phyloP scores from a whole-genome alignment of 2,113 vertebrate genomes.

The Gracilinanus agilis region DNA sequence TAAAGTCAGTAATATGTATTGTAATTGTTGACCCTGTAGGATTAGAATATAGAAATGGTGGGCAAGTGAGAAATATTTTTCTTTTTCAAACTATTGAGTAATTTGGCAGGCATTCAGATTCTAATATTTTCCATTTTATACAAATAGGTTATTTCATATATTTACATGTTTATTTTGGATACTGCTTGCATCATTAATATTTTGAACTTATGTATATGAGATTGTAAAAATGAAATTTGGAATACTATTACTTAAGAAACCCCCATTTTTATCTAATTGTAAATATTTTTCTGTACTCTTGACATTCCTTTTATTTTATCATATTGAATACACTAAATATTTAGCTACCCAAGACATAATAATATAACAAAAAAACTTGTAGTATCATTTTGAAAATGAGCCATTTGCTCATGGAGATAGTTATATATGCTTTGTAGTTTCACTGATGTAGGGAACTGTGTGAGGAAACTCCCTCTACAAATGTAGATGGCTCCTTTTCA shows the following conservation, averaged over 20 bases:
- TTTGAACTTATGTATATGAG: conserved; percentile 43
- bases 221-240: conserved; percentile 23
- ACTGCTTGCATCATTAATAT: neutral
- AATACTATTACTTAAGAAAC: conserved; percentile 21
- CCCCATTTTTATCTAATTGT: conserved; percentile 36
- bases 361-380: neutral
- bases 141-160: neutral
- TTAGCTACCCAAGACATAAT: neutral
- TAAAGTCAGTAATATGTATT: conserved; percentile 58
- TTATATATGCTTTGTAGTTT: neutral
- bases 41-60: conserved; percentile 40
- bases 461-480: neutral
- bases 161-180: conserved; percentile 23
- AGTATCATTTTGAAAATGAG: conserved; percentile 22
- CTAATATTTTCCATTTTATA: conserved; percentile 2
- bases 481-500: neutral
- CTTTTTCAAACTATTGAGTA: conserved; percentile 36
- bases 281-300: neutral
- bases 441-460: neutral
- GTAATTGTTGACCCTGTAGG: conserved; percentile 53
- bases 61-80: conserved; percentile 10
- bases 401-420: neutral
- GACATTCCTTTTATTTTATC: conserved; percentile 40
- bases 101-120: conserved; percentile 7
- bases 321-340: conserved; percentile 26